A percentile compares a stretch with the other conserved stretches of the same genome.
Evolutionary conservation across 2,888 invertebrate genomes (phyloP).

Genomic region (Lasioglossum figueresi): DNA sequence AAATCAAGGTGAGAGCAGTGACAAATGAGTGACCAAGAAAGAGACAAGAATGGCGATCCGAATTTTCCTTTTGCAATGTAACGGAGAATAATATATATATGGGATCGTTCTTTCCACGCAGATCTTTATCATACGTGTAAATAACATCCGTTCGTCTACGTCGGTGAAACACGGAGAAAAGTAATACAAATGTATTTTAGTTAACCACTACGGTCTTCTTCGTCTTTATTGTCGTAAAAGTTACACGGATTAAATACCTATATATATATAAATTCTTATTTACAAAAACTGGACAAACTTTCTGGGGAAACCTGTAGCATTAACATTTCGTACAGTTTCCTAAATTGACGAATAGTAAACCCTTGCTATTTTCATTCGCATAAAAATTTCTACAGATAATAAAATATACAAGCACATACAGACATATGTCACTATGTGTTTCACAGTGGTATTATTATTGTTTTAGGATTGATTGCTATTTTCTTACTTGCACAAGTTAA

Average conservation of each 20-base stretch:
- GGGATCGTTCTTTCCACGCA: constrained; percentile 12
- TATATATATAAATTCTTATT: not conserved
- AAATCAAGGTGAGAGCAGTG: constrained; percentile 47
- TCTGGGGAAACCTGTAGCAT: not conserved
- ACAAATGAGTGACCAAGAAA: not conserved
- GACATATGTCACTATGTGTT: constrained; percentile 7
- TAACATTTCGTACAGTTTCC: not conserved
- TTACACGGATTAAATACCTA: not conserved
- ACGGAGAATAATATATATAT: constrained; percentile 14
- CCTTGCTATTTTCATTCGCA: not conserved
- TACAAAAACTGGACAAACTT: constrained; percentile 21
- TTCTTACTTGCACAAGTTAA: constrained; percentile 27
- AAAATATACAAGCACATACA: not conserved
- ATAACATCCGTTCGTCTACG: constrained; percentile 26
- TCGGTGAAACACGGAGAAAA: constrained; percentile 21
- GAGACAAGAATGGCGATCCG: not conserved
- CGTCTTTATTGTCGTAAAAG: not conserved
- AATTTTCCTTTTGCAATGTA: constrained; percentile 19
- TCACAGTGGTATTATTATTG: not conserved
- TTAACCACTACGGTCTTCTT: not conserved
- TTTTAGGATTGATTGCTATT: constrained; percentile 4
- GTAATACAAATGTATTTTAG: constrained; percentile 35
- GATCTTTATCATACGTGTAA: constrained; percentile 31
- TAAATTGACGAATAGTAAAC: constrained; percentile 4
- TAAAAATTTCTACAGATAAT: not conserved